Base-by-base conservation (phyloP, 2,113 vertebrate species). In the Tichodroma muraria region DNA sequence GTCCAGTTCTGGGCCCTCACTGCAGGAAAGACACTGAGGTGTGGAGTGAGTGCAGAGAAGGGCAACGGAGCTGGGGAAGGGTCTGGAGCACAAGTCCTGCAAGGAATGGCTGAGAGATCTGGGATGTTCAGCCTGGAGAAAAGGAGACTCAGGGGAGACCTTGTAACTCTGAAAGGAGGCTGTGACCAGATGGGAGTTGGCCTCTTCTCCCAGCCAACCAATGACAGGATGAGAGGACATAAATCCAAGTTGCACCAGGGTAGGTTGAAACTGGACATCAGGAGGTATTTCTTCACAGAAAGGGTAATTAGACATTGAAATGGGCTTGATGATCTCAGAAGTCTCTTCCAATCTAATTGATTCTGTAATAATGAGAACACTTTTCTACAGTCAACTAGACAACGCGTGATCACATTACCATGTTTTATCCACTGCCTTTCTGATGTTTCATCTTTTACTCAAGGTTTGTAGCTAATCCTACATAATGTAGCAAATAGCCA, bases 141-240 rank as follows among this genome's bases (percentile, higher is more conserved):
- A 61, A 63, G 47, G 33, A 63, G 38, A 33, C 16, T 63, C 38
- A 37, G 38, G 18, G 15, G 11, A 0, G 68, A 54, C 33, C 5
- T 23, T 14, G 5, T 31, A 21, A 16, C 7, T 42, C 21, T 38
- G 52, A 15, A 33, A 47, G 6, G 49, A 54, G 14, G 5, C 0
- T 25, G 9, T 21, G 3, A 4, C 14, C 15, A 5, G 11, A 9
- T 22, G 15, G 11, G 8, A 3, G 2, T 30, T 4, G 2, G 1
- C 6, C 20, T 40, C 20, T 35, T 35, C 30, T 57, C 31, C 24
- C 31, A 31, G 3, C 15, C 6, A 31, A 56, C 3, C 24, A 50
- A 20, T 30, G 6, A 42, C 21, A 40, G 16, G 31, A 49, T 27
- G 21, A 50, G 37, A 59, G 6, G 10, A 50, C 2, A 1, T 4